Percentiles rank a stretch among this genome's conserved stretches.
Evolutionary conservation across 2,797 vertebrate species (phyloP).

Genomic region (Trachurus trachurus): DNA sequence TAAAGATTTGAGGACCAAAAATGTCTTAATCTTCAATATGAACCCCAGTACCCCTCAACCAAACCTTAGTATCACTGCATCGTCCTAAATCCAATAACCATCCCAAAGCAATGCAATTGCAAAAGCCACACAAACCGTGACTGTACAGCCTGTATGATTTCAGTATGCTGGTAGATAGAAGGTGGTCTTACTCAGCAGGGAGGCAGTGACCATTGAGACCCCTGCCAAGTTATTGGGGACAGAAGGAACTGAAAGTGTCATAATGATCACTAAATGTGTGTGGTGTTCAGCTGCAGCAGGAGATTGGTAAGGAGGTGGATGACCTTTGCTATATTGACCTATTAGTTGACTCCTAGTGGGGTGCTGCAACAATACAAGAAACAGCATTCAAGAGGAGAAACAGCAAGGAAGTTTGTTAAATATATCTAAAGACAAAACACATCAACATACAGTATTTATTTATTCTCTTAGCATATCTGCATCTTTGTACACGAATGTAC

Average conservation of each 20-base stretch:
- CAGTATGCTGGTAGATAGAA: slow-evolving; percentile 41
- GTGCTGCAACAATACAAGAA: slow-evolving; percentile 59
- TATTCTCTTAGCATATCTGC: background rate
- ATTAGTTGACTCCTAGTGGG: slow-evolving; percentile 65
- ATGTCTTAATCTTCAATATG: slow-evolving; percentile 16
- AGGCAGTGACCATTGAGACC: slow-evolving; percentile 64
- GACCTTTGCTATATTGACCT: slow-evolving; percentile 84
- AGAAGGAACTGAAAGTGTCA: slow-evolving; percentile 66
- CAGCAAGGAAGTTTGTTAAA: background rate
- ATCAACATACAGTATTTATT: background rate
- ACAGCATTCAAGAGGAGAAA: slow-evolving; percentile 37
- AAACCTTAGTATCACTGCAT: background rate
- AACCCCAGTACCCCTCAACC: slow-evolving; percentile 16
- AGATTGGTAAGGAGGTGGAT: slow-evolving; percentile 74
- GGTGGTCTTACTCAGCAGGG: slow-evolving; percentile 66
- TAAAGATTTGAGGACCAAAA: background rate
- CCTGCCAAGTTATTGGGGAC: slow-evolving; percentile 75
- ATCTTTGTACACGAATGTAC: slow-evolving; percentile 1
- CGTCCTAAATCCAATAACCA: slow-evolving; percentile 24
- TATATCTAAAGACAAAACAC: background rate
- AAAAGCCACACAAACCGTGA: slow-evolving; percentile 60
- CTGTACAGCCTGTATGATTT: slow-evolving; percentile 51
- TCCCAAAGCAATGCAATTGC: slow-evolving; percentile 62
- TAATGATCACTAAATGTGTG: slow-evolving; percentile 86
- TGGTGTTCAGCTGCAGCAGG: slow-evolving; percentile 80